Conservation (phyloP, 2,113 vertebrate genomes). For the Anolis carolinensis region DNA sequence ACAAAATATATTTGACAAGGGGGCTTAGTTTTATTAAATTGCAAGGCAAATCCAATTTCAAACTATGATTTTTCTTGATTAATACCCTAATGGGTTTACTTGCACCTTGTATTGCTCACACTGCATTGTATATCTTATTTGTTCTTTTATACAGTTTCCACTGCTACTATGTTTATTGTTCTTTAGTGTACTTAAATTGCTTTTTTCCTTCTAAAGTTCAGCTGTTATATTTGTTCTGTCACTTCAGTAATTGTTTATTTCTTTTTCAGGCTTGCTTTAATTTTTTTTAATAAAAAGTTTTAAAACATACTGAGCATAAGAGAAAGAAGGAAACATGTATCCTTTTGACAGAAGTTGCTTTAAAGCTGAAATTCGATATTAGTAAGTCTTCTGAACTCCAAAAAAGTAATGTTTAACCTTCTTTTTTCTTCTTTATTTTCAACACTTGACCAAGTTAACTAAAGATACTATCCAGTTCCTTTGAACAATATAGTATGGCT, state of each 20-base stretch:
- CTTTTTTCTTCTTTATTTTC: neutral
- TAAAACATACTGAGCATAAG: neutral
- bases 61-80: constrained; percentile 12
- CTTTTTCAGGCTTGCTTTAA: constrained; percentile 2
- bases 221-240: constrained; percentile 19
- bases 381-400: neutral
- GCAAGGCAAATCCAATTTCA: neutral
- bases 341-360: neutral
- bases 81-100: constrained; percentile 6
- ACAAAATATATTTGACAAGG: neutral
- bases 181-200: constrained; percentile 16
- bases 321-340: neutral
- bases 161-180: neutral
- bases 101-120: neutral
- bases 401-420: neutral
- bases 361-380: neutral
- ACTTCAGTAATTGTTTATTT: constrained; percentile 26
- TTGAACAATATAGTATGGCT: neutral
- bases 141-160: neutral
- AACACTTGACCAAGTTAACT: neutral
- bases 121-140: neutral
- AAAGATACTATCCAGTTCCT: neutral
- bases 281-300: neutral
- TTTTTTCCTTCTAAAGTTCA: constrained; percentile 25
- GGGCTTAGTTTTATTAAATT: neutral